Percentiles rank a stretch among this genome's conserved stretches.
phyloP scores from a whole-genome alignment of 2,888 invertebrate genomes.

The Metacarcinus magister region DNA sequence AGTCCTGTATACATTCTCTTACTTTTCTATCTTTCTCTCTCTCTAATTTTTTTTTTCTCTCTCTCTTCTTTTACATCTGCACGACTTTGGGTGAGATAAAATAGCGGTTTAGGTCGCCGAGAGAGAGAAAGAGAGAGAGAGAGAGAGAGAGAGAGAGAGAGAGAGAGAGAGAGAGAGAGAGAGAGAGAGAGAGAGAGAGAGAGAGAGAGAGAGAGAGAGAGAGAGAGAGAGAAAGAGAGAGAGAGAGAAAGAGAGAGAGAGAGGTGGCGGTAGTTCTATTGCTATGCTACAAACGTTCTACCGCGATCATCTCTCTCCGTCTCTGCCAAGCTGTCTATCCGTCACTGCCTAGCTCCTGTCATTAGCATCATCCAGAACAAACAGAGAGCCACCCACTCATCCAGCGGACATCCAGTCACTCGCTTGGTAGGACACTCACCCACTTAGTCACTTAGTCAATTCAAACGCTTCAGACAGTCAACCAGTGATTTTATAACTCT shows the following conservation, averaged over 20 bases:
- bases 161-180: slow-evolving; percentile 26
- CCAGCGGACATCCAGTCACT: background rate
- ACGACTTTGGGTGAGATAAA: background rate
- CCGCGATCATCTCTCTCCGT: slow-evolving; percentile 32
- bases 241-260: too few relatives aligned
- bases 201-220: too few relatives aligned
- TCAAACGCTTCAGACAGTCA: background rate
- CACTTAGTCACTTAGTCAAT: background rate
- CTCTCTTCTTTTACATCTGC: background rate
- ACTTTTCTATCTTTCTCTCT: background rate
- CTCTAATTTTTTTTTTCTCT: background rate
- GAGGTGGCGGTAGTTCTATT: background rate
- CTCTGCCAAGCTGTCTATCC: slow-evolving; percentile 23
- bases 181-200: background rate
- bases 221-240: background rate
- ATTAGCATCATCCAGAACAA: background rate
- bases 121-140: background rate
- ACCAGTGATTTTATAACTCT: background rate
- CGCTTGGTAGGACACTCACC: background rate
- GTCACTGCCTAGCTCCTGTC: background rate
- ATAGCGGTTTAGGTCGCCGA: background rate
- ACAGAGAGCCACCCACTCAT: background rate
- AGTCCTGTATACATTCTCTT: background rate
- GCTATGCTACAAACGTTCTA: background rate
- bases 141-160: slow-evolving; percentile 6